Evolutionary conservation across 2,797 vertebrate genomes (phyloP), one percentile per base, ranked within the genome.

Genomic region (Petrocephalus sullivani): DNA sequence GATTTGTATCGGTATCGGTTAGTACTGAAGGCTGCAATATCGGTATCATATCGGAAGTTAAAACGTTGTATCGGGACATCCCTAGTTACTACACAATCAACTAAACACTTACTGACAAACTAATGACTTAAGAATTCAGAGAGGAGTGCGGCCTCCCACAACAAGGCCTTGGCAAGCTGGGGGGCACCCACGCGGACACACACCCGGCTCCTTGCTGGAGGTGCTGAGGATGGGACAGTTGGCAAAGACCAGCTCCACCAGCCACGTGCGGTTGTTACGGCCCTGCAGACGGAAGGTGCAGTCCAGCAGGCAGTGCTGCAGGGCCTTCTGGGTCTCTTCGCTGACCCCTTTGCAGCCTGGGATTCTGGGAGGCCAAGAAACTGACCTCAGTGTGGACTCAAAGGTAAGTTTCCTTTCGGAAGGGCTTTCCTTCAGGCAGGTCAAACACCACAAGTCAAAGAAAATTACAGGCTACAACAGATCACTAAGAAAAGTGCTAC

Each of bases 251-350:
- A 99, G 95, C 92, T 99, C 98, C 87, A 97, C 98, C 92, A 99
- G 97, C 98, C 98, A 99, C 0, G 98, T 99, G 90, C 98, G 96
- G 92, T 99, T 99, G 93, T 99, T 99, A 92, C 98, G 97, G 91
- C 98, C 98, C 95, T 99, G 98, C 91, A 99, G 94, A 82, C 98
- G 96, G 94, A 99, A 97, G 93, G 98, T 99, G 95, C 97, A 98
- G 94, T 99, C 98, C 83, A 99, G 95, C 78, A 99, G 96, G 87
- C 97, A 97, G n/a, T 97, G 97, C 84, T 98, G 97, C 87, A 99
- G 94, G 91, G 97, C 96, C 93, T 95, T 97, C 92, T 97, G 97
- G 0, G 97, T 99, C 95, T 99, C 98, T 90, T 98, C 98, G 0
- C 95, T 96, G 7, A 98, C 96, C 89, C 96, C 97, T 94, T 98